Evolutionary conservation across 2,888 invertebrate species (phyloP), one percentile per base, ranked within the genome.

Genomic region (Argyresthia albistria): DNA sequence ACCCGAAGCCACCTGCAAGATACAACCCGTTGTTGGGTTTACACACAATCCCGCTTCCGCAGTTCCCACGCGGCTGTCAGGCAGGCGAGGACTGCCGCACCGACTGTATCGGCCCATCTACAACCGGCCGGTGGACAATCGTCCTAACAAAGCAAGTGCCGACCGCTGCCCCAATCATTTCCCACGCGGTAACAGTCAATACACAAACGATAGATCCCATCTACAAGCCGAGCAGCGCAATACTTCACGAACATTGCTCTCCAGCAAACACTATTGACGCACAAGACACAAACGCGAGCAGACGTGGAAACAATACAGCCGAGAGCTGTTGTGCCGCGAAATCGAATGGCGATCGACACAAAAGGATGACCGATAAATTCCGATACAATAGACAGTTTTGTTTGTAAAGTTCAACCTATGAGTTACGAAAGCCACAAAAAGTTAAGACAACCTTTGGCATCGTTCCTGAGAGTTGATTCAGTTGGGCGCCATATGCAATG

Each of bases 181-280:
- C 86, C 86, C 86, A 87, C 86, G 86, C 77, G 79, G 76, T 87
- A 87, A 84, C 86, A 84, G 86, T 80, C 73, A 72, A 66, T 70
- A 73, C 42, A 12, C 43, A 42, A 12, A 35, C 47, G 47, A 16
- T 16, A 47, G 47, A 47, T 47, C 47, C 47, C 47, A 47, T 47
- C 47, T 36, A 37, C 12, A 47, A 47, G 39, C 49, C 37, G 49
- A 49, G 37, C 49, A 16, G 14, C 37, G 49, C 49, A 16, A 39
- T 49, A 36, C 42, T 50, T 43, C 50, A 25, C 25, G 16, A 43
- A 50, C 42, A 50, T 43, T 12, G 50, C 50, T 50, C 16, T 48
- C 48, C 36, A 11, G 15, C 37, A 3, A 12, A 12, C 48, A 10
- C 36, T 14, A 48, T 14, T 10, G 48, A 10, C 6, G 12, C 9